Evolutionary conservation across 2,797 vertebrate species (phyloP).

Genomic region (Acropternis orthonyx): DNA sequence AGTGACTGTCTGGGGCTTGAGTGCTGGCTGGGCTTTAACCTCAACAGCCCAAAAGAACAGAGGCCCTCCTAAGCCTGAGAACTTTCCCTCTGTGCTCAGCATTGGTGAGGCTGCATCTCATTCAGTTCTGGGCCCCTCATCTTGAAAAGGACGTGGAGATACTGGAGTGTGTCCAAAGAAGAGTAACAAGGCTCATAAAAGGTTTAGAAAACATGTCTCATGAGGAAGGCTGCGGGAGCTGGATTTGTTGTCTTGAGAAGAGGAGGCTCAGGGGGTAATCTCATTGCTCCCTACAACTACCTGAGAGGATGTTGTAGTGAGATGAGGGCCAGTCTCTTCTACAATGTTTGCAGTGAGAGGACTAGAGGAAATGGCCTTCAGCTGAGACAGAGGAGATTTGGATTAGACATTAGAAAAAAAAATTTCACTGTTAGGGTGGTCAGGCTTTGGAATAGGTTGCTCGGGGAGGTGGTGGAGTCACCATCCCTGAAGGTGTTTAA

Average conservation of each 20-base stretch:
- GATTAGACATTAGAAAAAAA: neutral
- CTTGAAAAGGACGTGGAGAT: neutral
- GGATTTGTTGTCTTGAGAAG: neutral
- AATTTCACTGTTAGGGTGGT: neutral
- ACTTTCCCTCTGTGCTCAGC: neutral
- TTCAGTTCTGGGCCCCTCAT: neutral
- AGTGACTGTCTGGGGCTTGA: neutral
- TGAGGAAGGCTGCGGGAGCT: neutral
- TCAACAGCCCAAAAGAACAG: neutral
- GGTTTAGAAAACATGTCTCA: neutral
- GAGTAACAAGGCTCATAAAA: neutral
- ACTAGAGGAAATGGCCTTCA: neutral
- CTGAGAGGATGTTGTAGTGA: rapidly evolving
- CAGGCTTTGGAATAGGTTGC: neutral
- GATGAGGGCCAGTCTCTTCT: neutral
- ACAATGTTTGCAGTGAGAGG: neutral
- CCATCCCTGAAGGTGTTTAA: neutral
- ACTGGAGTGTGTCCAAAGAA: rapidly evolving
- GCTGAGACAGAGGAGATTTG: neutral
- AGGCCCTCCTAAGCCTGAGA: neutral
- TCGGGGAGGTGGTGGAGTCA: neutral
- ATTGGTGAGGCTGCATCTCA: no score
- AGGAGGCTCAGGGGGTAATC: neutral
- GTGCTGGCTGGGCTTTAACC: neutral
- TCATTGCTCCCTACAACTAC: neutral